Base-by-base conservation (phyloP, 2,113 vertebrate species). In the Megaceryle torquata region DNA sequence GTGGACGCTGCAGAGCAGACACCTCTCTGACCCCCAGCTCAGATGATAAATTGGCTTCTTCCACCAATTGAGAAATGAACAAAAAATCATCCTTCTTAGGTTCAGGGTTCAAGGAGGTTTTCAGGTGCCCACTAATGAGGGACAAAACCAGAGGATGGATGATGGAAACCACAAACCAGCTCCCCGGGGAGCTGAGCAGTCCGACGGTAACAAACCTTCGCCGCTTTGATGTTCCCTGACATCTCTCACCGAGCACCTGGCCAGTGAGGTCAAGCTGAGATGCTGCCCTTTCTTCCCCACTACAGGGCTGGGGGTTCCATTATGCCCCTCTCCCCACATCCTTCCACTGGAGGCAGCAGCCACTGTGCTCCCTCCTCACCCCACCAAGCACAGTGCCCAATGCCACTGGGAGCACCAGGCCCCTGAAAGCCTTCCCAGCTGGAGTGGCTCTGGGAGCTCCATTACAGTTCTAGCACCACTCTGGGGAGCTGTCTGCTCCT, bases 401-500 rank as follows among this genome's bases (percentile, higher is more conserved):
- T 15, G 37, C 12, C 54, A 1, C 0, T 46, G 86, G 60, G 22
- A 59, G 50, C 0, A 1, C 10, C 4, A 41, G 15, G 13, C 7
- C 46, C 15, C 70, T 5, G 31, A 31, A 21, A 67, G 50, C 33
- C n/a, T 6, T 11, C 53, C 74, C 82, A 53, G 37, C 50, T 78
- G 53, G 25, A n/a, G 75, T 1, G 61, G 71, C 15, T 84, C 22
- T 11, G 72, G 48, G 10, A 75, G 82, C 70, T 48, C 31, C 3
- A 1, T 15, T 50, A 51, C 5, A 1, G 28, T 54, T 29, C 67
- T 69, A 82, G 44, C 41, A 50, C 20, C 57, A 5, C 3, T 25
- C 5, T 41, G 8, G 1, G n/a, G 48, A 82, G 75, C 4, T 84
- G 82, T 64, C 17, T 60, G 39, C 5, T 65, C 75, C 46, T 50